Evolutionary conservation across 2,113 vertebrate species (phyloP).

Genomic region (Ginglymostoma cirratum): DNA sequence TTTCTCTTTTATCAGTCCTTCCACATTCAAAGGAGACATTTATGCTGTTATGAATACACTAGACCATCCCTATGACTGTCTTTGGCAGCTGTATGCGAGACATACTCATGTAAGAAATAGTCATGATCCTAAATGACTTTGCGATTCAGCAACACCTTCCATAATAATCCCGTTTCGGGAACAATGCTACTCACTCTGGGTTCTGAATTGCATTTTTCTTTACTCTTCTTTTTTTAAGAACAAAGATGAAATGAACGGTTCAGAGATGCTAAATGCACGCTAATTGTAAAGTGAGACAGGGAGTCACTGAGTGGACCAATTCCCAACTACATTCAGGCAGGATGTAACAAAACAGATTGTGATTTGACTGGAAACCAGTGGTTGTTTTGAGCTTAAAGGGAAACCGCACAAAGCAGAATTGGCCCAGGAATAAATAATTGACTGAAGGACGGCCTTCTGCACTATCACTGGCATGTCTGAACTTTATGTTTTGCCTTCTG

Average conservation of each 20-base stretch:
- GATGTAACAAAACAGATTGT: background rate
- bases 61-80: background rate
- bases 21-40: constrained; percentile 9
- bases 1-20: constrained; percentile 34
- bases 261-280: background rate
- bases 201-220: background rate
- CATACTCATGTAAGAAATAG: background rate
- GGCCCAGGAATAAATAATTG: background rate
- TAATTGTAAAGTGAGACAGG: background rate
- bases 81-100: constrained; percentile 11
- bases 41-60: background rate
- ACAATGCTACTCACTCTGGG: background rate
- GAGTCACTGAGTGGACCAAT: background rate
- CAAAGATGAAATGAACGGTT: background rate
- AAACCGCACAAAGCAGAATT: background rate
- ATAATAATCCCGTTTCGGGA: background rate
- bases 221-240: background rate
- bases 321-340: background rate
- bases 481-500: background rate
- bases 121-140: background rate
- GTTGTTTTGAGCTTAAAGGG: background rate
- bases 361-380: background rate
- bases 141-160: background rate
- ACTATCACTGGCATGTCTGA: background rate
- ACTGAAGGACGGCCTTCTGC: background rate